phyloP scores from a whole-genome alignment of 2,888 invertebrate genomes.

The Galerucella pusilla region DNA sequence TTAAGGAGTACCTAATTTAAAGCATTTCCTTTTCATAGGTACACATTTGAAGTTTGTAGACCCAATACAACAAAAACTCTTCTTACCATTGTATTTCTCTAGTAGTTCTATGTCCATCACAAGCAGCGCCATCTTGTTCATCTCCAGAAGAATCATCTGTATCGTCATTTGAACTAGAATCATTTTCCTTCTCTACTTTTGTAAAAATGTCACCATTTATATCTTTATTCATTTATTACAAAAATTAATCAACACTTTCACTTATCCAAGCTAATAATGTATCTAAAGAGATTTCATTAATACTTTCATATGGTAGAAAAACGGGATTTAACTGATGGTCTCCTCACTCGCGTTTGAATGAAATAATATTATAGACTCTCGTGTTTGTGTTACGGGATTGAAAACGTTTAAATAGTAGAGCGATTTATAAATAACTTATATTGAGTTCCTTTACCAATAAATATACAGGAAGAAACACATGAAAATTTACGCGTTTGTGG shows the following conservation, averaged over 20 bases:
- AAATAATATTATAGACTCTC: conserved; percentile 35
- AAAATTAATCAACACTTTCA: background rate
- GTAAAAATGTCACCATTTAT: background rate
- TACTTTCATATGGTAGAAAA: background rate
- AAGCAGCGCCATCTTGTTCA: conserved; percentile 41
- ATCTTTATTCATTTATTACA: conserved; percentile 9
- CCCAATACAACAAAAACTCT: conserved; percentile 4
- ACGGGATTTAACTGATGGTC: conserved; percentile 4
- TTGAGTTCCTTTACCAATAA: conserved; percentile 40
- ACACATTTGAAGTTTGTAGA: no score
- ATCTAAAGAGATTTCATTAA: background rate
- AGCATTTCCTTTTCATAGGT: no score
- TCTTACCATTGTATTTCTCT: conserved; percentile 52
- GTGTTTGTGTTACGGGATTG: conserved; percentile 38
- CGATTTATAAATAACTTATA: conserved; percentile 46
- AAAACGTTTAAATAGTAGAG: conserved; percentile 35
- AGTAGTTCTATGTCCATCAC: conserved; percentile 38
- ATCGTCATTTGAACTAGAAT: conserved; percentile 48
- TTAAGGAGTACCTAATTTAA: no score
- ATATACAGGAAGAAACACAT: conserved; percentile 7
- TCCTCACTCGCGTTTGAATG: conserved; percentile 34
- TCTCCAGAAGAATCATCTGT: conserved; percentile 44
- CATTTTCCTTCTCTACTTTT: conserved; percentile 16
- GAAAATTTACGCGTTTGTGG: conserved; percentile 1
- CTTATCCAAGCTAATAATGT: background rate